Base-by-base conservation (phyloP, 2,113 vertebrate species). In the Thalassarche chlororhynchos region DNA sequence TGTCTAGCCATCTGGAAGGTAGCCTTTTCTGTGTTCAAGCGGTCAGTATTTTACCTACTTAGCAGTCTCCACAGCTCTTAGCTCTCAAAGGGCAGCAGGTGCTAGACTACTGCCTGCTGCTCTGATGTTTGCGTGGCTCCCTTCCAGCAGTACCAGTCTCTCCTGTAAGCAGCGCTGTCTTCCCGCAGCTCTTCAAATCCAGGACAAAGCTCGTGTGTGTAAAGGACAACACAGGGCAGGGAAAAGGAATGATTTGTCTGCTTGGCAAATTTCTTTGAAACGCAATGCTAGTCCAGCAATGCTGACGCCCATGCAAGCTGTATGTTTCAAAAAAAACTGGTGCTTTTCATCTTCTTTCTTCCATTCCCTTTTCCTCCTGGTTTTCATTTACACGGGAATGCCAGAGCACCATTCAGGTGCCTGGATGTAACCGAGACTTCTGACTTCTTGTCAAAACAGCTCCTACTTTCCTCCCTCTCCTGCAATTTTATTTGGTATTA, bases 141-240 rank as follows among this genome's bases (percentile, higher is more conserved):
- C 11, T 11, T 6, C 25, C 58, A 62, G 51, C 36, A 54, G 47
- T 10, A 10, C 6, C 0, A n/a, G 28, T 4, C n/a, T 26, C 62
- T 13, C 57, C 65, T 9, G 29, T 2, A 8, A 19, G 13, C 28
- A 68, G 57, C 0, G 0, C 47, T 4, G 25, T 20, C 58, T 51
- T 46, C 38, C 61, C 1, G 0, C 17, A 51, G 83, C 87, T 83
- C 68, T 42, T 19, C 55, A 10, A 36, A 34, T 0, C 47, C 65
- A 49, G 69, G 55, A 58, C 10, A 31, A 64, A 66, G 68, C 32
- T 51, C 6, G 0, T 0, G 5, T 3, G 52, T 5, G 15, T 8
- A 6, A 52, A 24, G 8, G 2, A n/a, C 44, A 61, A 17, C 46
- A 31, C 26, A 74, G 32, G 29, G 34, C 52, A 86, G 29, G 65